Evolutionary conservation across 2,113 vertebrate genomes (phyloP), one percentile per base, ranked within the genome.

Genomic region (Osmerus eperlanus): DNA sequence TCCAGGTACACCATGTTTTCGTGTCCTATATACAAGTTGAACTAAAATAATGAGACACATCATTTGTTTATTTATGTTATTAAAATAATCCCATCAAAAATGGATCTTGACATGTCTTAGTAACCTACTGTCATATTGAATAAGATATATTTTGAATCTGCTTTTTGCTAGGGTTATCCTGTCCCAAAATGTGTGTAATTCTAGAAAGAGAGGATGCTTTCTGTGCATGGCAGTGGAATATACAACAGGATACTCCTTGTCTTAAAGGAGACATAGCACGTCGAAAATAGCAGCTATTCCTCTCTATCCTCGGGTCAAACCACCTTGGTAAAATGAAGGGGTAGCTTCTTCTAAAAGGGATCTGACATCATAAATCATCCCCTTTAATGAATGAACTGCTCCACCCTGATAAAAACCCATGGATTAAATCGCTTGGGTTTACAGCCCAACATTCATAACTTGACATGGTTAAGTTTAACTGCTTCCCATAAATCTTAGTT

Each of bases 401-500:
- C 47, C 14, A 59, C 16, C 36, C 19, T 60, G 67, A 81, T 77
- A 73, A 77, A 80, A 82, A 29, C 16, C n/a, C 51, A 19, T 1
- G 7, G 74, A 77, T 76, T 65, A 71, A 21, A 84, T 82, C 68
- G 5, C 69, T 60, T 52, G 58, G 58, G 74, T 79, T 84, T 76
- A 81, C 54, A 72, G 59, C 52, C 0, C 74, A 18, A 52, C 19
- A 21, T 52, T 58, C 28, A 32, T 62, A 81, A 67, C 67, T 56
- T 70, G 65, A 84, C 78, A 75, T 71, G 71, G 52, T 79, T 74
- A 66, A 67, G 65, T 80, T 81, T 62, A 77, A 84, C 71, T 59
- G 71, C 76, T 76, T 52, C 70, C 71, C 77, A 28, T 84, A 65
- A 86, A 81, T 86, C 78, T 65, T 51, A 77, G 54, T 59, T 69